Conservation (phyloP, 2,888 invertebrate genomes). For the Machimus atricapillus region DNA sequence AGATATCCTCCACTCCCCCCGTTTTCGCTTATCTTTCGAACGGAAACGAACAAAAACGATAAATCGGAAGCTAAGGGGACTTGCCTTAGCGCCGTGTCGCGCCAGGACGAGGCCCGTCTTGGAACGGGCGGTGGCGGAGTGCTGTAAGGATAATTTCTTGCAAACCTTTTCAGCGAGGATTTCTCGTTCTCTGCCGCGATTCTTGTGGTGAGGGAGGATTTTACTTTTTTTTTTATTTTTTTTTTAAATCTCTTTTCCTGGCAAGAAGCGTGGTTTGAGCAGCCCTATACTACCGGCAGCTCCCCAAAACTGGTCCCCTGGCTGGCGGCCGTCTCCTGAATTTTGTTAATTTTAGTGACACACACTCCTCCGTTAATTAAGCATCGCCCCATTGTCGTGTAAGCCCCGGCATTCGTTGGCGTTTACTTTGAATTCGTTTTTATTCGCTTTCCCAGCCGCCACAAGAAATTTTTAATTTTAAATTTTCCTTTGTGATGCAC, state of each 20-base stretch:
- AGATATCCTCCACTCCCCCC: neutral
- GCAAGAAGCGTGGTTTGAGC: neutral
- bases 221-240: neutral
- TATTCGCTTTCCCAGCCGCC: neutral
- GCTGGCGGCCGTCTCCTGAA: neutral
- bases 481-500: conserved; percentile 33
- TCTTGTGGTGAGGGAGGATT: neutral
- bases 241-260: neutral
- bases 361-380: conserved; percentile 36
- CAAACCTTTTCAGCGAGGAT: neutral
- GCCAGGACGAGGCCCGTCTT: neutral
- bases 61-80: neutral
- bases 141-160: neutral
- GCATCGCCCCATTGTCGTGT: neutral
- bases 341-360: conserved; percentile 3
- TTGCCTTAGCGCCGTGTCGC: neutral
- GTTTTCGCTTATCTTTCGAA: neutral
- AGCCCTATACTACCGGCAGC: neutral
- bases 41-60: neutral
- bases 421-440: neutral
- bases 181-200: neutral
- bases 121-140: neutral
- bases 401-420: neutral
- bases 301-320: neutral
- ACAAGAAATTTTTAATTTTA: conserved; percentile 37